phyloP scores from a whole-genome alignment of 1,140 invertebrate genomes.

The Maniola jurtina region DNA sequence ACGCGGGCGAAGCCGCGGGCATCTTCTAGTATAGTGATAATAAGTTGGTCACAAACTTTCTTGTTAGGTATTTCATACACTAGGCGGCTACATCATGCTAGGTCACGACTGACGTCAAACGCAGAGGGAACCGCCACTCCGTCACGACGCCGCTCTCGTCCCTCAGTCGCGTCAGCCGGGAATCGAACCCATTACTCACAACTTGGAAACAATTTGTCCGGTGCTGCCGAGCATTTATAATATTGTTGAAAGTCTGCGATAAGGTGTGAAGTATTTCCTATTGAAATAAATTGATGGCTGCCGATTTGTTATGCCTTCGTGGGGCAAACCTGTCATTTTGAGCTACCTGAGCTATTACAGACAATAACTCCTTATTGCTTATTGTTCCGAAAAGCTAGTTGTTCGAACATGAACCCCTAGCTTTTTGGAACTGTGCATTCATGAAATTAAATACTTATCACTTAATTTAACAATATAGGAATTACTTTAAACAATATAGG shows the following conservation, averaged over 20 bases:
- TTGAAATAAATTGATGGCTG: conserved; percentile 6
- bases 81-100: neutral
- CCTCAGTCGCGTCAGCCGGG: conserved; percentile 21
- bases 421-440: too few relatives aligned
- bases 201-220: conserved; percentile 28
- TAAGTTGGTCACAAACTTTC: too few relatives aligned
- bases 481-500: too few relatives aligned
- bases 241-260: conserved; percentile 13
- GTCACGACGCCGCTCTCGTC: conserved; percentile 23
- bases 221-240: conserved; percentile 18
- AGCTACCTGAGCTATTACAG: too few relatives aligned
- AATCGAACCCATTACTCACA: conserved; percentile 30
- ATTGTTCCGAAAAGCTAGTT: too few relatives aligned
- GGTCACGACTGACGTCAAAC: neutral
- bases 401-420: too few relatives aligned
- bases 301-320: conserved; percentile 10
- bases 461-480: too few relatives aligned
- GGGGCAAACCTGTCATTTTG: neutral
- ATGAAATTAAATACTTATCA: too few relatives aligned
- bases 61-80: too few relatives aligned
- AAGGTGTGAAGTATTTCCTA: conserved; percentile 9
- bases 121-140: conserved; percentile 13
- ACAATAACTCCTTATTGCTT: too few relatives aligned
- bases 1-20: too few relatives aligned
- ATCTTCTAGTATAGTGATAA: too few relatives aligned